These are phyloP conservation scores for Hylia prasina DNA, from an alignment of 2,113 vertebrate species.

Conservation along the genomic window DNA sequence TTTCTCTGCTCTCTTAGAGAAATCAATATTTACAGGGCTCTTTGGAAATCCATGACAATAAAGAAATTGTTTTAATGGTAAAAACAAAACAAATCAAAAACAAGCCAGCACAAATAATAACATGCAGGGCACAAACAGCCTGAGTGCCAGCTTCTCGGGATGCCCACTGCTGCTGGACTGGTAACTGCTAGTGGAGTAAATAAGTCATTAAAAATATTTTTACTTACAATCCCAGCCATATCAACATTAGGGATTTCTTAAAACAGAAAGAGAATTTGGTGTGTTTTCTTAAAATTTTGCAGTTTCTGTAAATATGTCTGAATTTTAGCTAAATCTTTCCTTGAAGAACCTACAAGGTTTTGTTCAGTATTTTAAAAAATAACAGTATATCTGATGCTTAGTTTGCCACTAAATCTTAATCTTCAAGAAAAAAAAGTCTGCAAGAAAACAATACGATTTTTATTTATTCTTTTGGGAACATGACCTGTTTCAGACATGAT, in stretches of 20 bases:
- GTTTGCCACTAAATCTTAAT: neutral
- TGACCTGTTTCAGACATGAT: slow-evolving; percentile 31
- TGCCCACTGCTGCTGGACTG: neutral
- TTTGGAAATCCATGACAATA: neutral
- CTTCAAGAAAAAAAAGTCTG: slow-evolving; percentile 18
- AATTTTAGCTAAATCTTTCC: neutral
- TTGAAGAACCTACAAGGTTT: neutral
- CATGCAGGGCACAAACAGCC: neutral
- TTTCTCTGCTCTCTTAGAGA: neutral
- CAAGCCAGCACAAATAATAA: neutral
- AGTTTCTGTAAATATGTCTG: neutral
- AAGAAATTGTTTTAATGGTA: neutral
- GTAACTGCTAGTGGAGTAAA: neutral
- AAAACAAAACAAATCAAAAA: neutral
- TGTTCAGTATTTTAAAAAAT: neutral
- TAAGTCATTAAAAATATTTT: neutral
- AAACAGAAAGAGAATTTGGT: neutral
- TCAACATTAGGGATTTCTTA: neutral
- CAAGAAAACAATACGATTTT: neutral
- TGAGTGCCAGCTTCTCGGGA: neutral
- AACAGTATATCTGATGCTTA: neutral
- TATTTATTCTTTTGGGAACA: slow-evolving; percentile 7
- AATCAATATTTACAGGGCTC: neutral
- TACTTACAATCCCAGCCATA: neutral
- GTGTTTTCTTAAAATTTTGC: rapidly evolving